Percentiles rank a stretch among this genome's conserved stretches.
Conservation (phyloP, 1,140 invertebrate species). For the Globodera rostochiensis region DNA sequence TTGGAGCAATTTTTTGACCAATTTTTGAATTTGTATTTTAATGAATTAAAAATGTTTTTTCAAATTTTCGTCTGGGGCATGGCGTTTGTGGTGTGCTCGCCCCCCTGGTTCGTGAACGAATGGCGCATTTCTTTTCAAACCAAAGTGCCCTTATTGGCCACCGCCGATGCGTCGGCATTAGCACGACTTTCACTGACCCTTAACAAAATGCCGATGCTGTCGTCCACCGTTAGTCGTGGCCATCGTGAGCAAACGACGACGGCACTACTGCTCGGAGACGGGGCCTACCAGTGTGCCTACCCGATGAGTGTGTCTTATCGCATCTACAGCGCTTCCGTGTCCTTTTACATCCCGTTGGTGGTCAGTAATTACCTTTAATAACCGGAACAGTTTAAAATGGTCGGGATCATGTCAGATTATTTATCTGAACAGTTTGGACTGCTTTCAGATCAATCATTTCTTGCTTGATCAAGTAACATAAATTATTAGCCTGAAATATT, state of each 20-base stretch:
- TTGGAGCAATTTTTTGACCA: too few relatives aligned
- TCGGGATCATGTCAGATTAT: too few relatives aligned
- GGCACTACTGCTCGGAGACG: background rate
- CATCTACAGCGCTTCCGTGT: slow-evolving; percentile 62
- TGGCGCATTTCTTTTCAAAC: slow-evolving; percentile 51
- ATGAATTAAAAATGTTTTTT: too few relatives aligned
- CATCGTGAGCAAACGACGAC: background rate
- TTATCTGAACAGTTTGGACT: too few relatives aligned
- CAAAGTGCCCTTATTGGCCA: background rate
- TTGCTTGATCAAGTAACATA: slow-evolving; percentile 23
- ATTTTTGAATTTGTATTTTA: too few relatives aligned
- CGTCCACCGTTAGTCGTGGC: background rate
- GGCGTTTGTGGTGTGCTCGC: slow-evolving; percentile 59
- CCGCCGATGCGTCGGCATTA: background rate
- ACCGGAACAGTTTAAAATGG: too few relatives aligned
- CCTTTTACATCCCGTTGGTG: slow-evolving; percentile 63
- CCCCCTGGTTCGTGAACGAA: slow-evolving; percentile 61
- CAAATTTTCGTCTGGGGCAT: slow-evolving; percentile 47
- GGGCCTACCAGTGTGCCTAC: slow-evolving; percentile 52
- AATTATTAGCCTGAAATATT: slow-evolving; percentile 7
- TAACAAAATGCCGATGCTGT: slow-evolving; percentile 15
- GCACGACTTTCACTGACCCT: background rate
- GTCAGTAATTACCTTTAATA: slow-evolving; percentile 41
- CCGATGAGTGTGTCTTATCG: slow-evolving; percentile 63
- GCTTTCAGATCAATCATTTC: background rate